These are phyloP conservation scores for Actinemys pallida DNA, from an alignment of 2,113 vertebrate genomes.

Conservation along the genomic window DNA sequence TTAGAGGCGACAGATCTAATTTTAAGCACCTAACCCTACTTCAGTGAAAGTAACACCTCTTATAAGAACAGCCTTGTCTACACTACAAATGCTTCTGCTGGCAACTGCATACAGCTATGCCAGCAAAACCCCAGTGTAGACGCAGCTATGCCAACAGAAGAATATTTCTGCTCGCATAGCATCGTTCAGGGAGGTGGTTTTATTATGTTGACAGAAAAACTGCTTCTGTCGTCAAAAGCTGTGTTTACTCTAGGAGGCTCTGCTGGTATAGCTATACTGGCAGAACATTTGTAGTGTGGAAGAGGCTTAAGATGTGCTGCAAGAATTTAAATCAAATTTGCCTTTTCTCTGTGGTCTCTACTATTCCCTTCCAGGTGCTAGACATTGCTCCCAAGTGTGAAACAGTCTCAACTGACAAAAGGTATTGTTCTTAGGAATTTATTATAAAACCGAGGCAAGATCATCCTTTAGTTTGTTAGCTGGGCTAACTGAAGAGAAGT, in stretches of 20 bases:
- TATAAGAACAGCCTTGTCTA: not conserved
- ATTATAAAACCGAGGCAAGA: not conserved
- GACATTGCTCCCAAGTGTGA: not conserved
- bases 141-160: not conserved
- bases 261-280: too few species aligned
- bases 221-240: not conserved
- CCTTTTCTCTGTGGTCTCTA: not conserved
- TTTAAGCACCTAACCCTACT: not conserved
- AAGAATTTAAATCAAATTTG: too few species aligned
- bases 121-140: not conserved
- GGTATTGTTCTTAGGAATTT: not conserved
- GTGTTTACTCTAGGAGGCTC: too few species aligned
- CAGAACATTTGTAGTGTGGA: too few species aligned
- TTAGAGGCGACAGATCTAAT: not conserved
- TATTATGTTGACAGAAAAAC: not conserved
- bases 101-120: not conserved
- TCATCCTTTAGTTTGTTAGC: not conserved
- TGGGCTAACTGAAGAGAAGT: not conserved
- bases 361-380: not conserved
- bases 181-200: not conserved
- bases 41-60: not conserved
- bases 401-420: not conserved
- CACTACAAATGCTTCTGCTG: not conserved
- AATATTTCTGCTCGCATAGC: not conserved
- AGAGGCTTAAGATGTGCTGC: too few species aligned